A percentile compares a stretch with the other conserved stretches of the same genome.
phyloP scores from a whole-genome alignment of 2,888 invertebrate species.

The Megastigmus dorsalis region DNA sequence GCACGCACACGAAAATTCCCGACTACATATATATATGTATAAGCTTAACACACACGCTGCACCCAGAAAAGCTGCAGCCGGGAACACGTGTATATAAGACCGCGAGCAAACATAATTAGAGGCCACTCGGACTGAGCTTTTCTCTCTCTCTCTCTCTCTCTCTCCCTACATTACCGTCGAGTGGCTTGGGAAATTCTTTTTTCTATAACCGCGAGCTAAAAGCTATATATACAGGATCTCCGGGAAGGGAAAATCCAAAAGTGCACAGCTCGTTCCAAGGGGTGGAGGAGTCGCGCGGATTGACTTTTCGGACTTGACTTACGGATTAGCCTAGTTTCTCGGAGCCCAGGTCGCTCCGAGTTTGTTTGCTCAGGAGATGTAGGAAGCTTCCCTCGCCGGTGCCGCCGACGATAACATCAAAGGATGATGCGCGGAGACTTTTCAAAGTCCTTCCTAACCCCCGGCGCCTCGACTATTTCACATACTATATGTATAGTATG shows the following conservation, averaged over 20 bases:
- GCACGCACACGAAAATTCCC: too few relatives aligned
- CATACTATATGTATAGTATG: neutral
- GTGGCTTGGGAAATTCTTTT: slow-evolving; percentile 25
- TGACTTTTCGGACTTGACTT: slow-evolving; percentile 65
- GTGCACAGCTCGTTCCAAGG: slow-evolving; percentile 12
- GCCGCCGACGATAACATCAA: slow-evolving; percentile 59
- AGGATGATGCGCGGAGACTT: slow-evolving; percentile 52
- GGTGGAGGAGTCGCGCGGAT: slow-evolving; percentile 44
- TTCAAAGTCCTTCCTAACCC: neutral
- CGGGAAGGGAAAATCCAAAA: slow-evolving; percentile 31
- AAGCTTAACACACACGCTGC: too few relatives aligned
- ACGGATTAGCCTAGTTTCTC: slow-evolving; percentile 65
- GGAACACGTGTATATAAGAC: slow-evolving; percentile 44
- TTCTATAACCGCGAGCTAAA: neutral
- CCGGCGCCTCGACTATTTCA: neutral
- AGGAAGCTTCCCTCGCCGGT: too few relatives aligned
- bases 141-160: neutral
- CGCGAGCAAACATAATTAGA: slow-evolving; percentile 53
- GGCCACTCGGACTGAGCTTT: slow-evolving; percentile 39
- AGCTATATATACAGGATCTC: neutral
- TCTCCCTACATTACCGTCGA: neutral
- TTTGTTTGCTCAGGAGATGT: slow-evolving; percentile 37
- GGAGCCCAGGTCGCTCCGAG: slow-evolving; percentile 55
- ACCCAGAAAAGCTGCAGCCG: neutral
- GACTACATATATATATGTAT: too few relatives aligned